A percentile compares a stretch with the other conserved stretches of the same genome.
phyloP scores from a whole-genome alignment of 2,797 vertebrate genomes.

The Megaceryle alcyon region DNA sequence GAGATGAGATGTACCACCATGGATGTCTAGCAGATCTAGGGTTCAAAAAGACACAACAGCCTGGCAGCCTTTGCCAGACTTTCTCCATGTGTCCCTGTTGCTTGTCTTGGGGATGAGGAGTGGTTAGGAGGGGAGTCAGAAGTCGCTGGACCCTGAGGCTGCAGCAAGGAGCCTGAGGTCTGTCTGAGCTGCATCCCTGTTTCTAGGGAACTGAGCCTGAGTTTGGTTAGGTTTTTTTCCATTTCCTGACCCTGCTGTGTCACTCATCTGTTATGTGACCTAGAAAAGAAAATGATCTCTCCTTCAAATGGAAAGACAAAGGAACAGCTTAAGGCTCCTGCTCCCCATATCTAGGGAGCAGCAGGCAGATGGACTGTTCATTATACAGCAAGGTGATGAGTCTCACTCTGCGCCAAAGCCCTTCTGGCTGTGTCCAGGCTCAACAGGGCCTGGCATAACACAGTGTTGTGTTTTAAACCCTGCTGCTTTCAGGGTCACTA shows the following conservation, averaged over 20 bases:
- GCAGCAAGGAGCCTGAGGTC: background rate
- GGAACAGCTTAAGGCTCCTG: slow-evolving; percentile 40
- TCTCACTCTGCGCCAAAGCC: background rate
- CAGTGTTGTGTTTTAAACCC: background rate
- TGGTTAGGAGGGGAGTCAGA: background rate
- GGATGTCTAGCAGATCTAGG: background rate
- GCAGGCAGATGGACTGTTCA: slow-evolving; percentile 8
- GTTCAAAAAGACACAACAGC: background rate
- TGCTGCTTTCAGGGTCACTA: background rate
- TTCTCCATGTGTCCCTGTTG: background rate
- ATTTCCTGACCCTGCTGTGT: background rate
- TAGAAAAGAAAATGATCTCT: slow-evolving; percentile 45
- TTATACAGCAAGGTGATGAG: background rate
- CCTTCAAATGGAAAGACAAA: background rate
- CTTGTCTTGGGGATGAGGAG: background rate
- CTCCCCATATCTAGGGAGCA: background rate
- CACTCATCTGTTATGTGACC: slow-evolving; percentile 35
- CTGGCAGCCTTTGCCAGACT: background rate
- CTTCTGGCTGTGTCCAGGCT: background rate
- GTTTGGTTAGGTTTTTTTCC: background rate
- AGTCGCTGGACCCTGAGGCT: fast-evolving
- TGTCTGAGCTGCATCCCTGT: background rate
- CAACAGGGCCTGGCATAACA: background rate
- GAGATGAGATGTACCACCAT: background rate
- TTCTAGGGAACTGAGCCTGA: background rate